Percentiles rank a stretch among this genome's conserved stretches.
Evolutionary conservation across 1,140 invertebrate species (phyloP).

Genomic region (Drosophila orosa): DNA sequence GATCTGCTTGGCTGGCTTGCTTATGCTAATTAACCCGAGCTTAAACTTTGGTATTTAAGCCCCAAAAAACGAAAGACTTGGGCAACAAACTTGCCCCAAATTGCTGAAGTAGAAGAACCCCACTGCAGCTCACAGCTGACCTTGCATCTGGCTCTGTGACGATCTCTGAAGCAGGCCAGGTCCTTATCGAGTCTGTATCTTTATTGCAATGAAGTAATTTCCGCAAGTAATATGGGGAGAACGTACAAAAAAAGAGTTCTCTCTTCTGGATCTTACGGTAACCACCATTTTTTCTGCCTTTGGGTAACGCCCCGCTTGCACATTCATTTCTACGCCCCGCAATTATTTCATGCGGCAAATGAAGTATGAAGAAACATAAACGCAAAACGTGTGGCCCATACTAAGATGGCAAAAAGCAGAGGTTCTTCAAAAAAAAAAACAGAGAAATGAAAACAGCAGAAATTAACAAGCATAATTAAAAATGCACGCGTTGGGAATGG

Average conservation of each 20-base stretch:
- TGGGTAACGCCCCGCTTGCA: conserved; percentile 33
- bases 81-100: conserved; percentile 64
- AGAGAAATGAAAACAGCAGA: conserved; percentile 17
- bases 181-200: conserved; percentile 50
- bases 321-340: conserved; percentile 72
- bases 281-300: conserved; percentile 25
- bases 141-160: conserved; percentile 39
- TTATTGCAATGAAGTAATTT: conserved; percentile 73
- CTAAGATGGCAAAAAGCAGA: conserved; percentile 37
- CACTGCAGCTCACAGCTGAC: conserved; percentile 34
- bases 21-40: conserved; percentile 61
- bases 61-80: conserved; percentile 62
- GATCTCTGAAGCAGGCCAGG: conserved; percentile 17
- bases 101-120: background rate
- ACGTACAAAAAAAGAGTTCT: conserved; percentile 12
- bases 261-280: conserved; percentile 55
- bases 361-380: conserved; percentile 74
- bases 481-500: conserved; percentile 31
- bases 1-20: conserved; percentile 54
- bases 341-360: conserved; percentile 73
- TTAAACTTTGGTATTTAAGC: conserved; percentile 72
- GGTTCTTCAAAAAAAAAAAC: conserved; percentile 11
- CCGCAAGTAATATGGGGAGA: conserved; percentile 48
- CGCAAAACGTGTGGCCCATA: conserved; percentile 76
- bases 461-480: conserved; percentile 67